Evolutionary conservation across 1,140 invertebrate species (phyloP).

Genomic region (Teleogryllus occipitalis): DNA sequence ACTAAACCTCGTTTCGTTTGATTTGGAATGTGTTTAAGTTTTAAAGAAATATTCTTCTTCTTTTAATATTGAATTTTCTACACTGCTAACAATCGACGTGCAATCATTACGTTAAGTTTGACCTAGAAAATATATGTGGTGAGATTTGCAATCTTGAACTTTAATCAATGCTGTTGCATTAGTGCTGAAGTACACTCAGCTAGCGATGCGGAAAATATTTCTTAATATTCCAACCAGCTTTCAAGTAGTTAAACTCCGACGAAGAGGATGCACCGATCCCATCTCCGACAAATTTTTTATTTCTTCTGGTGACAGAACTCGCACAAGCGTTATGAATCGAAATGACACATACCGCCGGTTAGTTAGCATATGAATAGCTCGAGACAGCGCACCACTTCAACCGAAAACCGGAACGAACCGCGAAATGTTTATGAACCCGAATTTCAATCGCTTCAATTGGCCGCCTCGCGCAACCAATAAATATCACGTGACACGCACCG

Average conservation of each 20-base stretch:
- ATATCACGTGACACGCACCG: neutral
- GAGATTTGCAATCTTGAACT: no score
- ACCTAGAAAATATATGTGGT: no score
- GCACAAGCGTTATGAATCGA: neutral
- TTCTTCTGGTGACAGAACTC: neutral
- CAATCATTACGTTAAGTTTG: no score
- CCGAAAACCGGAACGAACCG: conserved; percentile 2
- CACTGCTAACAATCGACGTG: no score
- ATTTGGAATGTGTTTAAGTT: no score
- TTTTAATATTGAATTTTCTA: no score
- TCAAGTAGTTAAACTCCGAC: neutral
- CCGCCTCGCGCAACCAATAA: neutral
- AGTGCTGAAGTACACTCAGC: no score
- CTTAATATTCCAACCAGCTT: neutral
- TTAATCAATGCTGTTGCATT: no score
- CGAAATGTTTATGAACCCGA: conserved; percentile 4
- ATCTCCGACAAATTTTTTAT: neutral
- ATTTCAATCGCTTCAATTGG: neutral
- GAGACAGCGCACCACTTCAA: neutral
- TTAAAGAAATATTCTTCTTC: no score
- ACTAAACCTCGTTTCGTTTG: no score
- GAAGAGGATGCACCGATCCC: neutral
- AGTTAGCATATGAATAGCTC: neutral
- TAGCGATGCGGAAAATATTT: neutral
- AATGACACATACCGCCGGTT: neutral